Conservation (phyloP, 2,113 vertebrate genomes). For the Pelvicachromis taeniatus region DNA sequence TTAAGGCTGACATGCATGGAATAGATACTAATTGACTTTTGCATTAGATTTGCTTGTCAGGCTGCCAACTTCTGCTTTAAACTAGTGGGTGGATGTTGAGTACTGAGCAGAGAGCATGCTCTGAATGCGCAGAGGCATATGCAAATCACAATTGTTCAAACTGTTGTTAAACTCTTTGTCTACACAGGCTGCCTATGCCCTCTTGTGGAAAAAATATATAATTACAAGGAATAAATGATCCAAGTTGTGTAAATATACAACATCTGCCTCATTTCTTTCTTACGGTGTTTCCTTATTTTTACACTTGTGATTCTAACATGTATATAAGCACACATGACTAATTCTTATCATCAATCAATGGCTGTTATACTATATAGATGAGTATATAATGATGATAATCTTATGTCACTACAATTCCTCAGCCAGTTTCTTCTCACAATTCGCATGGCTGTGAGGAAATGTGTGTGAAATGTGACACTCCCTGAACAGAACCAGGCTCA, state of each 20-base stretch:
- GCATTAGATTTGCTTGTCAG: conserved; percentile 48
- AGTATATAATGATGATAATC: neutral
- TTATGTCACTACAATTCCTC: neutral
- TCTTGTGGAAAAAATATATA: conserved; percentile 50
- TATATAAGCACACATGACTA: neutral
- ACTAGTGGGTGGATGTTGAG: neutral
- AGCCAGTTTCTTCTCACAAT: neutral
- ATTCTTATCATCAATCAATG: neutral
- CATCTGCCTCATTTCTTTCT: neutral
- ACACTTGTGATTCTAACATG: neutral
- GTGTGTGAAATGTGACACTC: neutral
- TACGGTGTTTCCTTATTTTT: neutral
- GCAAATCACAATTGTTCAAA: neutral
- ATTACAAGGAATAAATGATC: neutral
- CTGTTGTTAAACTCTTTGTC: neutral
- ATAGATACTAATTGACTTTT: conserved; percentile 44
- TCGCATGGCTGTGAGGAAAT: neutral
- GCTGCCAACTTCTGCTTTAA: conserved; percentile 5
- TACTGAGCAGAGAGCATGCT: neutral
- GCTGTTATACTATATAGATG: neutral
- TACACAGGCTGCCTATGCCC: conserved; percentile 31
- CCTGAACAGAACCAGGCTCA: neutral
- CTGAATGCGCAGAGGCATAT: neutral
- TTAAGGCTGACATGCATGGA: conserved; percentile 34
- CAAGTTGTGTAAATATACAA: neutral